Base-by-base conservation (phyloP, 2,888 invertebrate species). In the Hirtodrosophila histrioides region DNA sequence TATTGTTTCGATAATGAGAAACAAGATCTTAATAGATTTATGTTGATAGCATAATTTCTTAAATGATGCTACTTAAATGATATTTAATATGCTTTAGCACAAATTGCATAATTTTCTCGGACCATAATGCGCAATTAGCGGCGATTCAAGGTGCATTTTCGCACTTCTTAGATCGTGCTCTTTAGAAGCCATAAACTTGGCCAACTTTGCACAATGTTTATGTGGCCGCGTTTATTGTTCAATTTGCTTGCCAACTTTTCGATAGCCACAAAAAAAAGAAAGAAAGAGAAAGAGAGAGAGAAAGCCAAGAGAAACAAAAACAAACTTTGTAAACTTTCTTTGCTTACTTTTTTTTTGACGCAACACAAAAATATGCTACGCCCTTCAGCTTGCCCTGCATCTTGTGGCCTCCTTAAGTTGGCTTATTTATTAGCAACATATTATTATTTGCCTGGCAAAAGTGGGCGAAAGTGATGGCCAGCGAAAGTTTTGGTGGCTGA, bases 361-460 rank as follows among this genome's bases (percentile, higher is more conserved):
- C 23, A 51, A 29, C 50, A 60, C 41, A 60, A 72, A 78, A 78
- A 75, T 70, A 67, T 78, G 56, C 56, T 60, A 23, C 46, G 67
- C 51, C 67, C 65, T 67, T 55, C 58, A 39, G 43, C 41, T 60
- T 51, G 43, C 54, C 56, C 37, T 44, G 36, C 37, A 23, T 27
- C 56, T 53, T 10, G 44, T 27, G 39, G 9, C 10, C 29, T 6
- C 29, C 49, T 48, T 35, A n/a, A 51, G 41, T 11, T 55, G 46
- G 60, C 78, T 78, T 87, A 87, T 87, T 82, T 82, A 82, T 82
- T 82, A 78, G 87, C 87, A 72, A 87, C 87, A 81, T 81, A 81
- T 87, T 87, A 82, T 78, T 87, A 81, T 82, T 85, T 80, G 44
- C 31, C 39, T 24, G 9, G 51, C 44, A 24, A 51, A 17, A 48